A percentile compares a stretch with the other conserved stretches of the same genome.
Conservation (phyloP, 2,888 invertebrate genomes). For the Diabrotica balteata region DNA sequence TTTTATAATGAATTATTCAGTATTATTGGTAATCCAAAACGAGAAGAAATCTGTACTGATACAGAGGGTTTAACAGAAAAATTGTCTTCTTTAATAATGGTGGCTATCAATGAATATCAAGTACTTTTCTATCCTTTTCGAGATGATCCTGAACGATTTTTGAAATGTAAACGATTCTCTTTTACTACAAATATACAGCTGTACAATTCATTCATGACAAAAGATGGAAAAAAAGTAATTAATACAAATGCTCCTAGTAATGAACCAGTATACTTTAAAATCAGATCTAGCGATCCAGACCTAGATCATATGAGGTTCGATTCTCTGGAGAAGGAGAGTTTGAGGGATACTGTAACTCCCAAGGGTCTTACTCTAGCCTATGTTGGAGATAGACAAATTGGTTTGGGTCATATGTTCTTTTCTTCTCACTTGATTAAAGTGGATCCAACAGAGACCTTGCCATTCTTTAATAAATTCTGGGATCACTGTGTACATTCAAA, state of each 20-base stretch:
- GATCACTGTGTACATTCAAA: slow-evolving; percentile 48
- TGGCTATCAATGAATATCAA: slow-evolving; percentile 36
- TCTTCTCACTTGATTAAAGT: slow-evolving; percentile 37
- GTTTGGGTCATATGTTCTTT: slow-evolving; percentile 41
- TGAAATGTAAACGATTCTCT: slow-evolving; percentile 34
- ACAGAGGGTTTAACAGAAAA: slow-evolving; percentile 46
- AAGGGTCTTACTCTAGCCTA: slow-evolving; percentile 45
- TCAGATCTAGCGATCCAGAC: background rate
- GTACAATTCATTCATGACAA: slow-evolving; percentile 39
- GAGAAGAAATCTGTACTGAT: slow-evolving; percentile 45
- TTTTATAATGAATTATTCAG: slow-evolving; percentile 53
- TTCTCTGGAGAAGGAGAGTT: slow-evolving; percentile 38
- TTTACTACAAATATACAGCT: slow-evolving; percentile 28
- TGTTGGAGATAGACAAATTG: slow-evolving; percentile 42
- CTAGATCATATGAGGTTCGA: slow-evolving; percentile 27
- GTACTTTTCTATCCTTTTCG: slow-evolving; percentile 47
- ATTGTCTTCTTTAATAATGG: slow-evolving; percentile 39
- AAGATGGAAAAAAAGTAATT: slow-evolving; percentile 39
- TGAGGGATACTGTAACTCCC: slow-evolving; percentile 36
- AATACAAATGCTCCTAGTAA: slow-evolving; percentile 29
- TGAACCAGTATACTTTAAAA: slow-evolving; percentile 1
- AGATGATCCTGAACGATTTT: slow-evolving; percentile 38
- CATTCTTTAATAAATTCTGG: slow-evolving; percentile 50
- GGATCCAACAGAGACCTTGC: slow-evolving; percentile 42
- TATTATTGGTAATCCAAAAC: slow-evolving; percentile 30